Evolutionary conservation across 2,113 vertebrate species (phyloP).

Genomic region (Myocastor coypus): DNA sequence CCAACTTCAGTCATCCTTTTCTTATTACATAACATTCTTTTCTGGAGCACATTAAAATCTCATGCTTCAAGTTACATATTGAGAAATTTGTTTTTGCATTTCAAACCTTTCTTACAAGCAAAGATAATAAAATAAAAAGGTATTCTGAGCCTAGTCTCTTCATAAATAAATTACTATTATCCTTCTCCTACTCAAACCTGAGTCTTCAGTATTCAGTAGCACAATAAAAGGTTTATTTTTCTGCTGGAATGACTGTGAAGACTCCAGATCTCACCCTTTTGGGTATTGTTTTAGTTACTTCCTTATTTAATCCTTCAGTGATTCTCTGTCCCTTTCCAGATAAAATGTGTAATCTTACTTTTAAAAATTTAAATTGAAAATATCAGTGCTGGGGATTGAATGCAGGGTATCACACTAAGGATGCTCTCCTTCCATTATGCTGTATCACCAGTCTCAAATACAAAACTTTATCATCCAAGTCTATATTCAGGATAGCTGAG

Average conservation of each 20-base stretch:
- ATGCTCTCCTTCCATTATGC: background rate
- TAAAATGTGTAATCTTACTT: background rate
- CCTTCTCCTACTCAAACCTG: background rate
- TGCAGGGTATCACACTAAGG: background rate
- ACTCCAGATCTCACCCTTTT: background rate
- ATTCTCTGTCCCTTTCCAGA: background rate
- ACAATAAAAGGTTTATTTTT: background rate
- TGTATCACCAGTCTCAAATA: background rate
- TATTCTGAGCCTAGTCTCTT: conserved; percentile 1
- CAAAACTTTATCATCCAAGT: background rate
- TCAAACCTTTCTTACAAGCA: background rate
- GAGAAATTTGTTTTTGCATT: background rate
- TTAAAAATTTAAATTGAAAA: background rate
- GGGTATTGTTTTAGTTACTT: background rate
- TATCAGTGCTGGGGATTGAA: background rate
- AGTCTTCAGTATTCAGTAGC: background rate
- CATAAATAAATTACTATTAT: background rate
- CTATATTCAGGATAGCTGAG: no score
- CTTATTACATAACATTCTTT: background rate
- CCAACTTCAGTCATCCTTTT: background rate
- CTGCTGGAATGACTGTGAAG: background rate
- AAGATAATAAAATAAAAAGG: conserved; percentile 35
- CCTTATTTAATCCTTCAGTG: background rate
- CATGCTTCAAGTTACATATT: conserved; percentile 3
- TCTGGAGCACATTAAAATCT: background rate